Evolutionary conservation across 2,888 invertebrate genomes (phyloP).

Genomic region (Anoncus sp.): DNA sequence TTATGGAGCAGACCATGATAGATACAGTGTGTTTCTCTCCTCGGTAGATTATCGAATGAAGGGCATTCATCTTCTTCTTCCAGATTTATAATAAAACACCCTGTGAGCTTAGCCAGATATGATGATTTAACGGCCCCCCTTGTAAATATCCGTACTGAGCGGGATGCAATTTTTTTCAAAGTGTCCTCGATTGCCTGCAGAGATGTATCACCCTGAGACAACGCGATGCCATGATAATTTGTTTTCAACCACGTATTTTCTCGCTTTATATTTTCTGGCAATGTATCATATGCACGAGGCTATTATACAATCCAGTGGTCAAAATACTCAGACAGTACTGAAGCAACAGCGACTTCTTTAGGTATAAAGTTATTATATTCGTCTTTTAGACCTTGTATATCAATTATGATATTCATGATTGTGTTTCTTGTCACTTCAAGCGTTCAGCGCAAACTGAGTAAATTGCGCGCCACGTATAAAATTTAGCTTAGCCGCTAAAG

Average conservation of each 20-base stretch:
- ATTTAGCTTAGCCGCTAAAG: not conserved
- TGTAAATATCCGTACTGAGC: too few relatives aligned
- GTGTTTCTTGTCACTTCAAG: not conserved
- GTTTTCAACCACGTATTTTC: too few relatives aligned
- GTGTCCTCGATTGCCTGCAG: too few relatives aligned
- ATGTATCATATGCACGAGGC: not conserved
- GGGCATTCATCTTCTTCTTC: not conserved
- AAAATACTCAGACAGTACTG: not conserved
- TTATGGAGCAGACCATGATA: not conserved
- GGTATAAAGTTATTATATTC: conserved; percentile 6
- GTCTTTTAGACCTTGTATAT: conserved; percentile 16
- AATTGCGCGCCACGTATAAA: not conserved
- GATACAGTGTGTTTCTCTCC: not conserved
- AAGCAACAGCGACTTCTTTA: conserved; percentile 12
- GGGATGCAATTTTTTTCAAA: too few relatives aligned
- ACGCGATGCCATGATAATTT: too few relatives aligned
- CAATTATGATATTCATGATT: conserved; percentile 23
- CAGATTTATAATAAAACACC: not conserved
- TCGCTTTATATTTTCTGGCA: too few relatives aligned
- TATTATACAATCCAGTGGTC: conserved; percentile 8
- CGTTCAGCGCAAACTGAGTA: not conserved
- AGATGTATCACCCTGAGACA: too few relatives aligned
- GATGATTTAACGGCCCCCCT: too few relatives aligned
- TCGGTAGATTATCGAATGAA: not conserved
- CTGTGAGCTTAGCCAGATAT: too few relatives aligned